Conservation (phyloP, 2,113 vertebrate genomes). For the Calidris pugnax region DNA sequence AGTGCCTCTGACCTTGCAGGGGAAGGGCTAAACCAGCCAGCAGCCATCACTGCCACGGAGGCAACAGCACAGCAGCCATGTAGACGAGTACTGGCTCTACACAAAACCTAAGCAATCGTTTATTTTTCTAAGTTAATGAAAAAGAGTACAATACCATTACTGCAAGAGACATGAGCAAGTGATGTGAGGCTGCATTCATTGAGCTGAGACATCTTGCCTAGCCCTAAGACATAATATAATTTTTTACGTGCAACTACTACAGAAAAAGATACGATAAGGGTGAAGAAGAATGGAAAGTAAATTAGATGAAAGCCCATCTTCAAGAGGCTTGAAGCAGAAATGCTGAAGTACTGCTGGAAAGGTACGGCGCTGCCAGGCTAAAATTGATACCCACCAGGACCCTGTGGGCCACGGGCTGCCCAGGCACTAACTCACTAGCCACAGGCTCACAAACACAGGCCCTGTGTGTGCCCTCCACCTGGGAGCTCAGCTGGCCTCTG, state of each 20-base stretch:
- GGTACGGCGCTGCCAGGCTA: rapidly evolving
- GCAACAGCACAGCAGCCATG: not conserved
- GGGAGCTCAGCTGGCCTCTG: not conserved
- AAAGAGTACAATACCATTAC: not conserved
- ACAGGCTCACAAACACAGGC: no score
- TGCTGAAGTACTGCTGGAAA: not conserved
- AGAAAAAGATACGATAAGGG: not conserved
- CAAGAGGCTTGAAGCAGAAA: not conserved
- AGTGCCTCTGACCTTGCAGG: not conserved
- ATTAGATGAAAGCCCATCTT: not conserved
- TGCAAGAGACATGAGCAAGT: not conserved
- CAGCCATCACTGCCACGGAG: not conserved
- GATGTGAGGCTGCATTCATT: not conserved
- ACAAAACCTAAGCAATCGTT: not conserved
- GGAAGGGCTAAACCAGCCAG: not conserved
- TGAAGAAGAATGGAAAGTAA: not conserved
- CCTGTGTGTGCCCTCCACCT: rapidly evolving
- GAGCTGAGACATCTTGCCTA: not conserved
- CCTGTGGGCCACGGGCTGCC: rapidly evolving
- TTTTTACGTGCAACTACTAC: not conserved
- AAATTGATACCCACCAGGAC: not conserved
- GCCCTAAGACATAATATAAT: not conserved
- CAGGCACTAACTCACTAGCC: not conserved
- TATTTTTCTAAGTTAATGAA: not conserved
- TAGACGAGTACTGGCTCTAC: not conserved